Conservation (phyloP, 2,797 vertebrate species). For the Delichon dasypus region DNA sequence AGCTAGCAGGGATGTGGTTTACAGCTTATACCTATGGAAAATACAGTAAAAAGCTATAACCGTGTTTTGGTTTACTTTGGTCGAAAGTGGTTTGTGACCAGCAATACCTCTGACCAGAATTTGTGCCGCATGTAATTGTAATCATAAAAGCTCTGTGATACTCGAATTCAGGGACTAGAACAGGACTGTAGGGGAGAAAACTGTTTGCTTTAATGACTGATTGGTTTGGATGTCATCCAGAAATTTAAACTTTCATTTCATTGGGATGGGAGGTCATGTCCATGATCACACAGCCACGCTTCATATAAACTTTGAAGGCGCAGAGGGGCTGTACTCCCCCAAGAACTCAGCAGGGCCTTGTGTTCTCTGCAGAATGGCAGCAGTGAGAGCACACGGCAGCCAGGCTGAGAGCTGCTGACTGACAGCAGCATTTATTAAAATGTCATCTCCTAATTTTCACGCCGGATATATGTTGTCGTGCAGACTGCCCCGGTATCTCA, state of each 20-base stretch:
- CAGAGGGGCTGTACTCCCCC: not conserved
- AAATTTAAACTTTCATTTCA: constrained; percentile 9
- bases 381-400: not conserved
- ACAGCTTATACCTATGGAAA: constrained; percentile 11
- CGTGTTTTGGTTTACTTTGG: not conserved
- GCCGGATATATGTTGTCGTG: constrained; percentile 25
- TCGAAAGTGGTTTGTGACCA: not conserved
- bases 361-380: constrained; percentile 34
- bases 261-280: not conserved
- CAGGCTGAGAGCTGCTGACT: constrained; percentile 6
- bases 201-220: not conserved
- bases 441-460: constrained; percentile 59
- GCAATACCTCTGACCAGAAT: constrained; percentile 39
- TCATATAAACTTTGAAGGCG: not conserved
- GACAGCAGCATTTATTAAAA: constrained; percentile 63
- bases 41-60: constrained; percentile 24
- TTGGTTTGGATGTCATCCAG: not conserved
- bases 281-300: not conserved
- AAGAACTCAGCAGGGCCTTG: constrained; percentile 16
- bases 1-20: not conserved
- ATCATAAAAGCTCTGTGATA: constrained; percentile 21
- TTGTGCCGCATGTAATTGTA: constrained; percentile 39
- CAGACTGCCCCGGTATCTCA: not conserved
- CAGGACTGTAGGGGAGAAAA: not conserved
- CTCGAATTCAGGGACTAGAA: not conserved